Evolutionary conservation across 2,113 vertebrate species (phyloP).

Genomic region (Oncorhynchus gorbuscha): DNA sequence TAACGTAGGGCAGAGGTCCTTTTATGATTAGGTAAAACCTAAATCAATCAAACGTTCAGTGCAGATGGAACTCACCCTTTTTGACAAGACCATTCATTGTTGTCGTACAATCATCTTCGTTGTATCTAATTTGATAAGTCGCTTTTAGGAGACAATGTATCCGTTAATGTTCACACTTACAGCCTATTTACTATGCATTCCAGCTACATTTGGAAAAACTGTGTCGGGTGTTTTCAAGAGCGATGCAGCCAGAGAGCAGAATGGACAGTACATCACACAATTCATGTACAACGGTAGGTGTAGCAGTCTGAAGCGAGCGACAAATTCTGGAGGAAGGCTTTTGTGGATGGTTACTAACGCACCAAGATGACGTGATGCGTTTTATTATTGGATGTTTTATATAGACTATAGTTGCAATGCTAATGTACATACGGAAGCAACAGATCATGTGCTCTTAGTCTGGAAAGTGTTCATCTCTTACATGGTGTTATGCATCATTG

Average conservation of each 20-base stretch:
- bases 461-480: too few relatives aligned
- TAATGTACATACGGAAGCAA: too few relatives aligned
- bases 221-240: constrained; percentile 82
- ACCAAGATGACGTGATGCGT: too few relatives aligned
- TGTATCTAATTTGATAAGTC: neutral
- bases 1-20: accelerated
- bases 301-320: neutral
- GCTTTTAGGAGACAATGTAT: constrained; percentile 47
- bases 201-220: constrained; percentile 72
- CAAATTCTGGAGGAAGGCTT: too few relatives aligned
- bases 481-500: too few relatives aligned
- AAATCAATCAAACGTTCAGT: constrained; percentile 38
- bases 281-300: constrained; percentile 90
- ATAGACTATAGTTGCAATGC: too few relatives aligned
- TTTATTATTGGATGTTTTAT: too few relatives aligned
- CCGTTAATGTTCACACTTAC: constrained; percentile 13
- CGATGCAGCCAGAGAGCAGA: constrained; percentile 73
- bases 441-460: too few relatives aligned
- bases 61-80: constrained; percentile 3
- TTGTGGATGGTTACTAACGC: too few relatives aligned
- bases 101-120: constrained; percentile 13
- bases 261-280: constrained; percentile 82
- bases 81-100: constrained; percentile 51
- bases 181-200: constrained; percentile 23
- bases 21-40: constrained; percentile 33